Evolutionary conservation across 1,140 invertebrate species (phyloP).

Genomic region (Glossosoma conforme): DNA sequence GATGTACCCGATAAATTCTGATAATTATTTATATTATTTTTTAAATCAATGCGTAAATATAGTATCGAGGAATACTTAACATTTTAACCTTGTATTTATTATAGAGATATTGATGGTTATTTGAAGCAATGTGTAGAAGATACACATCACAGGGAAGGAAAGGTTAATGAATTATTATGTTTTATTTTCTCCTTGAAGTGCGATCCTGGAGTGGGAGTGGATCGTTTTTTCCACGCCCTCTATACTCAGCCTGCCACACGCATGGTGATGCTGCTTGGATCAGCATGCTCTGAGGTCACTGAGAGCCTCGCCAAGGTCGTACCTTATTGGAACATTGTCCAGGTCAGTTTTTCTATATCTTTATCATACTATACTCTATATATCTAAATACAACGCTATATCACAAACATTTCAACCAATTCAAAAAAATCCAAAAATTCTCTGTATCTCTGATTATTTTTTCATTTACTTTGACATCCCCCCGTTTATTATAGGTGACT

Average conservation of each 20-base stretch:
- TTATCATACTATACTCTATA: conserved; percentile 25
- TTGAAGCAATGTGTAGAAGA: too few relatives aligned
- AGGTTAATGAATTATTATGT: conserved; percentile 3
- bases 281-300: conserved; percentile 83
- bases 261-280: conserved; percentile 77
- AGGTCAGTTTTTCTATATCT: conserved; percentile 51
- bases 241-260: conserved; percentile 67
- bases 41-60: too few relatives aligned
- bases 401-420: neutral
- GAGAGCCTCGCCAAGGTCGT: conserved; percentile 85
- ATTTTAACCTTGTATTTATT: too few relatives aligned
- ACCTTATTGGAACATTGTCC: conserved; percentile 86
- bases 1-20: too few relatives aligned
- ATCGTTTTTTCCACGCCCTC: conserved; percentile 87
- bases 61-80: too few relatives aligned
- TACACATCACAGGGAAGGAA: too few relatives aligned
- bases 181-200: conserved; percentile 59
- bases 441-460: too few relatives aligned
- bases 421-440: too few relatives aligned
- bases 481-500: too few relatives aligned
- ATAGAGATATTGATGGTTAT: too few relatives aligned
- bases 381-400: neutral
- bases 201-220: conserved; percentile 82
- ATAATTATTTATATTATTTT: too few relatives aligned
- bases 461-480: too few relatives aligned